Evolutionary conservation across 2,113 vertebrate genomes (phyloP).

Genomic region (Actenoides hombroni): DNA sequence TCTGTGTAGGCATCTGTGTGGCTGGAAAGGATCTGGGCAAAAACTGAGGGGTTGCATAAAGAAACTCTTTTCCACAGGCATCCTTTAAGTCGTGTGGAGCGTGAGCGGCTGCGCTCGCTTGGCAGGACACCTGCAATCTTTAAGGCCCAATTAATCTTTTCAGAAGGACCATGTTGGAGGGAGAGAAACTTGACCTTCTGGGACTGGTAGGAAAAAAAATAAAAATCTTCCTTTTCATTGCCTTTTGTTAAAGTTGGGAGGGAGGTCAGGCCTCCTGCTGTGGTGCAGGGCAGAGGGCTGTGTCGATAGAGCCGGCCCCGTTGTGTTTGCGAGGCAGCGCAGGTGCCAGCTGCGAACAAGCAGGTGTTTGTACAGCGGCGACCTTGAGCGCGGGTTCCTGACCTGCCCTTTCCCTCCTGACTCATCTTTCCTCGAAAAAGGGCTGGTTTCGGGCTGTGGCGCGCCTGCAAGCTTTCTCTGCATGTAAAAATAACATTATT

Average conservation of each 20-base stretch:
- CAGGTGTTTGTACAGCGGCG: constrained; percentile 70
- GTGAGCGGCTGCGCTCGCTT: background rate
- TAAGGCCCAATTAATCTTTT: constrained; percentile 55
- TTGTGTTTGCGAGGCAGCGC: constrained; percentile 53
- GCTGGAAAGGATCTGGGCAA: background rate
- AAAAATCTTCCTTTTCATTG: constrained; percentile 37
- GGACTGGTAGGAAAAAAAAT: background rate
- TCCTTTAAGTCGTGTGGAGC: background rate
- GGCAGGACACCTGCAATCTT: constrained; percentile 23
- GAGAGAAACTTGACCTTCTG: constrained; percentile 55
- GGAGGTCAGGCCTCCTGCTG: background rate
- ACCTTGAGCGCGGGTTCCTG: constrained; percentile 60
- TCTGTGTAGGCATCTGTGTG: background rate
- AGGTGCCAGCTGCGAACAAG: constrained; percentile 71
- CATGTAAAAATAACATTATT: background rate
- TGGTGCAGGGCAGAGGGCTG: constrained; percentile 24
- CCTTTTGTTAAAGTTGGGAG: constrained; percentile 12
- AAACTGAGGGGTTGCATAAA: background rate
- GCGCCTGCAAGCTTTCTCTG: background rate
- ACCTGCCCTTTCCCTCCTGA: constrained; percentile 69
- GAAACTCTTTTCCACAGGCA: background rate
- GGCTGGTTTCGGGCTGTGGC: background rate
- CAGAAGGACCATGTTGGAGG: background rate
- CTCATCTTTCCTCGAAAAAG: constrained; percentile 52
- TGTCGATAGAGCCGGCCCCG: background rate